Percentiles rank a stretch among this genome's conserved stretches.
Conservation (phyloP, 2,888 invertebrate species). For the Erebia aethiops region DNA sequence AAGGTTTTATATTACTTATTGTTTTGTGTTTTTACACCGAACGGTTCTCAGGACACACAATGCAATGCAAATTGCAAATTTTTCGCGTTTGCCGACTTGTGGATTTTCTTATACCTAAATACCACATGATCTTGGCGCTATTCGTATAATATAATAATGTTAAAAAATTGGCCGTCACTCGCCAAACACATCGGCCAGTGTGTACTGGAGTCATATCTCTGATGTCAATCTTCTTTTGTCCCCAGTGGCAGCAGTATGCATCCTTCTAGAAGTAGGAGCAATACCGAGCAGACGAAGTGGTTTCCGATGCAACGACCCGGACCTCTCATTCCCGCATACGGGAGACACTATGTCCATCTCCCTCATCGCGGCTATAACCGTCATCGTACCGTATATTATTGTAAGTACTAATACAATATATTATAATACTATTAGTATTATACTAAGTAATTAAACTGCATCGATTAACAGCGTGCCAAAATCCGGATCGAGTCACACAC, state of each 20-base stretch:
- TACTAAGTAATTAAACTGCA: too few species aligned
- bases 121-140: too few species aligned
- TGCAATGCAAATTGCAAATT: too few species aligned
- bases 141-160: too few species aligned
- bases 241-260: slow-evolving; percentile 83
- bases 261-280: slow-evolving; percentile 85
- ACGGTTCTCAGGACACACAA: too few species aligned
- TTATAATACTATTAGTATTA: neutral
- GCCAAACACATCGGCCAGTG: neutral
- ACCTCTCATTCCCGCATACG: slow-evolving; percentile 84
- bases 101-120: too few species aligned
- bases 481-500: neutral
- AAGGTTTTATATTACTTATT: too few species aligned
- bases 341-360: slow-evolving; percentile 87
- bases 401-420: slow-evolving; percentile 68
- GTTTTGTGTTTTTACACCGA: too few species aligned
- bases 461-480: neutral
- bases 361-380: slow-evolving; percentile 78
- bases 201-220: neutral
- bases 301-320: slow-evolving; percentile 88
- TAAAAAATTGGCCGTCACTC: neutral
- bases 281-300: slow-evolving; percentile 85
- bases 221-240: slow-evolving; percentile 52
- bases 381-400: slow-evolving; percentile 82
- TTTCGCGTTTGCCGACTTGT: too few species aligned